These are phyloP conservation scores for Deilephila elpenor DNA, from an alignment of 2,888 invertebrate species.

Conservation along the genomic window DNA sequence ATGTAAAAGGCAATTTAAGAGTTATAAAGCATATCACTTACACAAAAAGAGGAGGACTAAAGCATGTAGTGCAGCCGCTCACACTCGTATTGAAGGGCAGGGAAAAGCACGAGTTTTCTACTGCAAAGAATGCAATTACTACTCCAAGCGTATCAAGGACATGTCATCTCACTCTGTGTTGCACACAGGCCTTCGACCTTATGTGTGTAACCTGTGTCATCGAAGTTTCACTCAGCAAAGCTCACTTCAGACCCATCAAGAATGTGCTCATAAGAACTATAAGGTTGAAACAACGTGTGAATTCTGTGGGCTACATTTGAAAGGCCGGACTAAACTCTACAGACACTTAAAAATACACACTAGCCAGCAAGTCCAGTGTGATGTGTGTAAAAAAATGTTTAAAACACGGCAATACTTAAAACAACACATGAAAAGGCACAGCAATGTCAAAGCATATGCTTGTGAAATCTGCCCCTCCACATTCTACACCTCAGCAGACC, in stretches of 20 bases:
- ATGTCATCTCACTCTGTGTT: slow-evolving; percentile 58
- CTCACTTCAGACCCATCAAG: slow-evolving; percentile 63
- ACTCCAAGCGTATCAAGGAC: slow-evolving; percentile 58
- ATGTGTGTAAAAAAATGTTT: slow-evolving; percentile 58
- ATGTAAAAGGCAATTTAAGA: slow-evolving; percentile 50
- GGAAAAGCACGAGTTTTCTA: slow-evolving; percentile 38
- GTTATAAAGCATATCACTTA: slow-evolving; percentile 42
- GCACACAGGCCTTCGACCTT: slow-evolving; percentile 68
- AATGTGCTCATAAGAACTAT: slow-evolving; percentile 58
- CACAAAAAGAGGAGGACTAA: slow-evolving; percentile 40
- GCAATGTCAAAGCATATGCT: slow-evolving; percentile 59
- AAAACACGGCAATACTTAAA: slow-evolving; percentile 47
- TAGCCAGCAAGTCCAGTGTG: slow-evolving; percentile 48
- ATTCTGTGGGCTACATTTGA: slow-evolving; percentile 65
- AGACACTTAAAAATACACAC: slow-evolving; percentile 61
- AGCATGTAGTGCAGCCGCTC: slow-evolving; percentile 34
- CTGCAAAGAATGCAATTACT: slow-evolving; percentile 61
- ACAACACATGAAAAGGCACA: slow-evolving; percentile 65
- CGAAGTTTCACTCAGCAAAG: slow-evolving; percentile 63
- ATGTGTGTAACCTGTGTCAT: slow-evolving; percentile 59
- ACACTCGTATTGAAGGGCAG: slow-evolving; percentile 39
- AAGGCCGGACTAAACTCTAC: slow-evolving; percentile 59
- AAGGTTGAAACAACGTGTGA: slow-evolving; percentile 63
- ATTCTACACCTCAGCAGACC: slow-evolving; percentile 63
- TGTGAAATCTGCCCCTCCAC: slow-evolving; percentile 70